Evolutionary conservation across 2,797 vertebrate genomes (phyloP).

Genomic region (Molothrus ater): DNA sequence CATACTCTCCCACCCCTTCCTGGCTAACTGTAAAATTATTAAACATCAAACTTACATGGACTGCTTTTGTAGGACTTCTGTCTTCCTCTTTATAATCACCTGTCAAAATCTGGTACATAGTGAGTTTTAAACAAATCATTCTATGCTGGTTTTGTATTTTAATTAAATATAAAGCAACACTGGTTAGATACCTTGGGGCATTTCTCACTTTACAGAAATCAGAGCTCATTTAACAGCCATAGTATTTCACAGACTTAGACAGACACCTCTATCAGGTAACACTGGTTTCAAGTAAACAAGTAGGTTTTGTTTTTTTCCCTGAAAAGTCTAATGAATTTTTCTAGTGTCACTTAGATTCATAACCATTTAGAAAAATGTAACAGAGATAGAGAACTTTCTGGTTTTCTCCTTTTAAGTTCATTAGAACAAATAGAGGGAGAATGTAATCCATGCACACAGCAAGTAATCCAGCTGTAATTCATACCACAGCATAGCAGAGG

Average conservation of each 20-base stretch:
- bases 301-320: not conserved
- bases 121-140: not conserved
- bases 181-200: not conserved
- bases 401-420: not conserved
- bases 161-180: not conserved
- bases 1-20: no score
- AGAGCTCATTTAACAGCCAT: not conserved
- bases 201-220: not conserved
- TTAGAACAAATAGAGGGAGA: not conserved
- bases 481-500: not conserved
- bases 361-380: not conserved
- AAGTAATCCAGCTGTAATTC: conserved; percentile 30
- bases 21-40: not conserved
- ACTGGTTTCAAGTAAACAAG: not conserved
- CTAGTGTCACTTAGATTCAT: not conserved
- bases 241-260: not conserved
- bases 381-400: not conserved
- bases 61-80: not conserved
- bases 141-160: not conserved
- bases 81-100: not conserved
- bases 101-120: not conserved
- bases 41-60: not conserved
- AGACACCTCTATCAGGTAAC: not conserved
- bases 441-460: not conserved
- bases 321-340: not conserved